Evolutionary conservation across 2,113 vertebrate species (phyloP).

Genomic region (Elanoides forficatus): DNA sequence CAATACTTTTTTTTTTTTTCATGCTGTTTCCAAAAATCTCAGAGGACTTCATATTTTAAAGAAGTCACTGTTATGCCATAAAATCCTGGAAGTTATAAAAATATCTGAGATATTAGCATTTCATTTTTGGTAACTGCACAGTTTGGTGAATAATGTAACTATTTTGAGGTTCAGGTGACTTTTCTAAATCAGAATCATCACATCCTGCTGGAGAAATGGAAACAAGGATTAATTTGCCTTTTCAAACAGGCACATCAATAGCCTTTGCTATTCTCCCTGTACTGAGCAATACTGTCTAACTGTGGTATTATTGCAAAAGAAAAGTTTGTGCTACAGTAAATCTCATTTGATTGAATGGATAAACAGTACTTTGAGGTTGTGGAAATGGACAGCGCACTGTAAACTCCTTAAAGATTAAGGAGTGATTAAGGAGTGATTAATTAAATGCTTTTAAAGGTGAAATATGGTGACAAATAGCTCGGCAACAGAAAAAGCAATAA

Average conservation of each 20-base stretch:
- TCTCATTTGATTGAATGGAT: constrained; percentile 7
- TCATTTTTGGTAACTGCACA: background rate
- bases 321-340: background rate
- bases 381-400: background rate
- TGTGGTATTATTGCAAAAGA: background rate
- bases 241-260: constrained; percentile 21
- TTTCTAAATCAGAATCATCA: constrained; percentile 25
- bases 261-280: background rate
- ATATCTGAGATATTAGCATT: background rate
- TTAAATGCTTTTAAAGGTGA: background rate
- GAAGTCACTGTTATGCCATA: background rate
- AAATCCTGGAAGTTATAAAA: background rate
- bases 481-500: background rate
- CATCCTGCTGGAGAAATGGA: constrained; percentile 14
- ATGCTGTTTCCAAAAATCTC: background rate
- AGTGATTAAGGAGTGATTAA: background rate
- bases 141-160: constrained; percentile 22
- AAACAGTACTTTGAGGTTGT: background rate
- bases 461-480: background rate
- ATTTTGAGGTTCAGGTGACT: constrained; percentile 28
- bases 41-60: background rate
- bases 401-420: background rate
- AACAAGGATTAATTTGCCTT: constrained; percentile 43
- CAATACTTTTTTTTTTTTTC: background rate
- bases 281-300: constrained; percentile 11